A percentile compares a stretch with the other conserved stretches of the same genome.
phyloP scores from a whole-genome alignment of 2,888 invertebrate species.

The Hymenopus coronatus region DNA sequence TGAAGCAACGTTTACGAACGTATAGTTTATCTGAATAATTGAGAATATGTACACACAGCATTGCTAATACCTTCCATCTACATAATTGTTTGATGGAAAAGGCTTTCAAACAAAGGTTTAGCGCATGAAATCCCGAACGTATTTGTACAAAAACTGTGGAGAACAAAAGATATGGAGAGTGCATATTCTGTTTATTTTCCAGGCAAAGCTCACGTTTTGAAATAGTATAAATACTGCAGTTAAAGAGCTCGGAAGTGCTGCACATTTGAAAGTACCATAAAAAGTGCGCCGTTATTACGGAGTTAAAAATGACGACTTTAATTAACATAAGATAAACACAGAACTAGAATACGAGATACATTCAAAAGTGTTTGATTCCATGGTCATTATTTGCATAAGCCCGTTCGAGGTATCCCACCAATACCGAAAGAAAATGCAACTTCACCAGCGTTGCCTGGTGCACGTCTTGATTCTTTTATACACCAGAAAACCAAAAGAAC shows the following conservation, averaged over 20 bases:
- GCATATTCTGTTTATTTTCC: neutral
- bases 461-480: too few relatives aligned
- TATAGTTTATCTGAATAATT: neutral
- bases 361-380: too few relatives aligned
- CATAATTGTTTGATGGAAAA: neutral
- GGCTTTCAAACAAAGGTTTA: neutral
- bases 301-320: neutral
- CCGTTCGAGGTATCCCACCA: too few relatives aligned
- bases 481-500: too few relatives aligned
- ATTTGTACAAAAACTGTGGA: neutral
- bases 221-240: neutral
- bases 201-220: neutral
- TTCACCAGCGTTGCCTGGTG: too few relatives aligned
- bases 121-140: neutral
- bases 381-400: too few relatives aligned
- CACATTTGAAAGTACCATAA: neutral
- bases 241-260: neutral
- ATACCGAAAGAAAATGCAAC: too few relatives aligned
- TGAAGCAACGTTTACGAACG: neutral
- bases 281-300: neutral
- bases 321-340: too few relatives aligned
- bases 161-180: neutral
- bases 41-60: neutral
- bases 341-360: too few relatives aligned
- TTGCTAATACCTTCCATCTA: neutral